Conservation (phyloP, 2,797 vertebrate genomes). For the Sphaeramia orbicularis region DNA sequence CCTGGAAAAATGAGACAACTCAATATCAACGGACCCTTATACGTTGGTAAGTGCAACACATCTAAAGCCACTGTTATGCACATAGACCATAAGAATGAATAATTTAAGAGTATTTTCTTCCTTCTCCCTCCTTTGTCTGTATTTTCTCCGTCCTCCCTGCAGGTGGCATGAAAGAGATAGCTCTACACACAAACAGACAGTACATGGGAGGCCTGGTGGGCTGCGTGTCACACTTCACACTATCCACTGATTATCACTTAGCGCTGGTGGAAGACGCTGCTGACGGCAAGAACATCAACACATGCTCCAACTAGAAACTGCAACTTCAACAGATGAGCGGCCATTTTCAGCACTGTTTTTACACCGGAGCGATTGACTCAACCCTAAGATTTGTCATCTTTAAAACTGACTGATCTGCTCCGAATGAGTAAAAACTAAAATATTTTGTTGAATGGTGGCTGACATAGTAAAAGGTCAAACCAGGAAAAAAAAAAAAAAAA, state of each 20-base stretch:
- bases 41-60: constrained; percentile 87
- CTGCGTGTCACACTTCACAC: constrained; percentile 96
- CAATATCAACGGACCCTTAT: constrained; percentile 93
- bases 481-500: constrained; percentile 1
- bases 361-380: constrained; percentile 5
- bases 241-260: constrained; percentile 96
- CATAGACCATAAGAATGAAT: too few relatives aligned
- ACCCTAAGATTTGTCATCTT: constrained; percentile 34
- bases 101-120: too few relatives aligned
- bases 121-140: background rate
- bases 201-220: constrained; percentile 93
- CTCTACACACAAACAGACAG: constrained; percentile 93
- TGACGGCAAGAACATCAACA: constrained; percentile 98
- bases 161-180: constrained; percentile 98
- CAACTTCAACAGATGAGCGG: background rate
- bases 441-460: constrained; percentile 16
- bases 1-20: constrained; percentile 96
- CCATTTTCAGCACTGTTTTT: constrained; percentile 1
- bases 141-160: constrained; percentile 16
- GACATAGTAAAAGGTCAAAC: constrained; percentile 23
- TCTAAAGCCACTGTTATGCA: background rate
- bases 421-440: constrained; percentile 37
- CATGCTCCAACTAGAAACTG: constrained; percentile 89
- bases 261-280: constrained; percentile 93
- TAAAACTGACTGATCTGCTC: constrained; percentile 32